Evolutionary conservation across 2,888 invertebrate genomes (phyloP).

Genomic region (Pharmacophagus antenor): DNA sequence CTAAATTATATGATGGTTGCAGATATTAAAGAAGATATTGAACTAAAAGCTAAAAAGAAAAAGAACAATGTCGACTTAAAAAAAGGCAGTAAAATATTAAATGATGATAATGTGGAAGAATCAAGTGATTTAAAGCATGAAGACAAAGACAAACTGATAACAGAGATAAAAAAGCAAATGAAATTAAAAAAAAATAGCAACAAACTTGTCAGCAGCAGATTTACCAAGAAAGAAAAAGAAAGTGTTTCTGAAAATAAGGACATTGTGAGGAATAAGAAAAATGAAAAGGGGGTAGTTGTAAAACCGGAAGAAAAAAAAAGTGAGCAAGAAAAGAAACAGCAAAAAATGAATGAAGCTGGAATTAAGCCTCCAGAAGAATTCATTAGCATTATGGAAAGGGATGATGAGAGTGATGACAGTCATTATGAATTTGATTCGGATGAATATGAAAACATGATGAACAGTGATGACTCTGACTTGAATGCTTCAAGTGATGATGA

Average conservation of each 20-base stretch:
- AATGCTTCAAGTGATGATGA: constrained; percentile 38
- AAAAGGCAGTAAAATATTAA: constrained; percentile 35
- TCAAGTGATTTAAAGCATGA: constrained; percentile 24
- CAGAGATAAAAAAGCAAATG: constrained; percentile 30
- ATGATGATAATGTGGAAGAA: constrained; percentile 19
- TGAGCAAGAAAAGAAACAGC: constrained; percentile 49
- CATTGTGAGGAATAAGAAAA: constrained; percentile 31
- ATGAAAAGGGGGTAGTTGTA: constrained; percentile 18
- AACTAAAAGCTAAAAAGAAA: constrained; percentile 32
- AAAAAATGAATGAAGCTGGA: constrained; percentile 50
- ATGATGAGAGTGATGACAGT: constrained; percentile 53
- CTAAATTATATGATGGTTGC: not conserved
- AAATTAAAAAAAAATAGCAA: constrained; percentile 31
- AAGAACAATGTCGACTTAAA: constrained; percentile 25
- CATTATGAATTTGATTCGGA: constrained; percentile 64
- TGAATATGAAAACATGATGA: constrained; percentile 60
- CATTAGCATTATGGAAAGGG: constrained; percentile 48
- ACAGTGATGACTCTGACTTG: constrained; percentile 45
- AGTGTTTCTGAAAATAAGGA: constrained; percentile 21
- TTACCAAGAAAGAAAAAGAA: not conserved
- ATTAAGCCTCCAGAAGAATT: constrained; percentile 54
- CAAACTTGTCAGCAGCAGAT: constrained; percentile 23
- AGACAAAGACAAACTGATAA: constrained; percentile 33
- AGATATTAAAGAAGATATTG: constrained; percentile 33
- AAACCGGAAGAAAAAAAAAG: constrained; percentile 38